Base-by-base conservation (phyloP, 1,140 invertebrate species). In the Trachymyrmex septentrionalis region DNA sequence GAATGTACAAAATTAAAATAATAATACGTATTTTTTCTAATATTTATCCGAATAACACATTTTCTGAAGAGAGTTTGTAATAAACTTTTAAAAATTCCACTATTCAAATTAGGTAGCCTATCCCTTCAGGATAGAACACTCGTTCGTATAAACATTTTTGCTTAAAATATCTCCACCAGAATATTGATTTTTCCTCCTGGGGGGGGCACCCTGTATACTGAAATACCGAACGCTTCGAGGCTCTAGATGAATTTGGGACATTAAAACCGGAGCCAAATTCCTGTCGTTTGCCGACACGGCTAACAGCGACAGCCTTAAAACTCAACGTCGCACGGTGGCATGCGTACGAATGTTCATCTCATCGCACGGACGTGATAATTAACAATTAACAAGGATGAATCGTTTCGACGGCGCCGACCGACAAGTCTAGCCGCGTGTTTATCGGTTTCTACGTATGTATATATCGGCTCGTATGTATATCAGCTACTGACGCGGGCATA, bases 381-480 rank as follows among this genome's bases (percentile, higher is more conserved):
- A 93, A 92, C 91, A 92, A 92, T 93, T 90, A 69, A 92, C 92
- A 78, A 67, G 67, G 48, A 89, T 64, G 92, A 91, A 92, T 87
- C 88, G 87, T 90, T 92, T 59, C 81, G 85, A 82, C 75, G 91
- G 91, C 91, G 91, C 88, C 92, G 85, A 57, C 27, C 85, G 59
- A 21, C 75, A 75, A 84, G 90, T 90, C 92, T 91, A 91, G 89
- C 61, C 87, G 85, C 87, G 10, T 44, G 55, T 90, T 90, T 86
- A 89, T 90, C 88, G 85, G 48, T 53, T 64, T 48, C 16, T 71
- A 66, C 34, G 38, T 9, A 27, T 27, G 27, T 30, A 30, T n/a
- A 4, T 44, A 10, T 44, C 38, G 38, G 1, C 38, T 44, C 9
- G 38, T 44, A 44, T 78, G 89, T 92, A 91, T 91, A 55, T 55